Base-by-base conservation (phyloP, 2,888 invertebrate genomes). In the Ichneumoninae sp. region DNA sequence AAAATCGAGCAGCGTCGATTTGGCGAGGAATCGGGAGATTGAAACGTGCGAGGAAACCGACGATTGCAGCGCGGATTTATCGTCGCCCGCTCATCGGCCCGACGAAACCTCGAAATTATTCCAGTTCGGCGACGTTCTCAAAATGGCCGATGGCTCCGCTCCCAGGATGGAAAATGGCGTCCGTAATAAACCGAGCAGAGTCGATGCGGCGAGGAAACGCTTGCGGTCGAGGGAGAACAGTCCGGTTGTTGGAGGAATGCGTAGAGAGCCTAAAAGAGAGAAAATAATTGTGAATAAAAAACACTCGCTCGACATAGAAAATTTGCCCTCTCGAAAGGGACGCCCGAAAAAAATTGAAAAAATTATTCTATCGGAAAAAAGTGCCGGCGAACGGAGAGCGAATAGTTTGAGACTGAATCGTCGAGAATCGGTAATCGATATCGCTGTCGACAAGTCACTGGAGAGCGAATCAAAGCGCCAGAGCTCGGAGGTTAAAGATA, bases 351-450 rank as follows among this genome's bases (percentile, higher is more conserved):
- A 66, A 33, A 0, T 33, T 10, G 19, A 30, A 3, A 19, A 30
- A 47, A 50, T 40, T 5, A 50, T 5, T 65, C 52, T 62, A 52
- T 52, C 74, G 70, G 36, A 36, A 50, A 52, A 75, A 22, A 75
- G 16, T 22, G 8, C 33, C 8, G 57, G 22, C 52, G 62, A 13
- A 10, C 36, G 54, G 71, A 77, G 62, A 22, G n/a, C 7, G 33
- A 13, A 80, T 22, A 71, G 76, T 57, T 8, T 75, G 26, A 47
- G 57, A 75, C 66, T 80, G 77, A 40, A 80, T 8, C 69, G 72
- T 62, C 76, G 72, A 60, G 47, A 44, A 72, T 80, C 77, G 68
- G 50, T 62, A 50, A 78, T 84, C 44, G 78, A 81, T 77, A 77
- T 75, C 7, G 62, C 33, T 10, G 22, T 54, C 36, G 69, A 80